Base-by-base conservation (phyloP, 2,888 invertebrate genomes). In the Chaetogeoica ovagalla region DNA sequence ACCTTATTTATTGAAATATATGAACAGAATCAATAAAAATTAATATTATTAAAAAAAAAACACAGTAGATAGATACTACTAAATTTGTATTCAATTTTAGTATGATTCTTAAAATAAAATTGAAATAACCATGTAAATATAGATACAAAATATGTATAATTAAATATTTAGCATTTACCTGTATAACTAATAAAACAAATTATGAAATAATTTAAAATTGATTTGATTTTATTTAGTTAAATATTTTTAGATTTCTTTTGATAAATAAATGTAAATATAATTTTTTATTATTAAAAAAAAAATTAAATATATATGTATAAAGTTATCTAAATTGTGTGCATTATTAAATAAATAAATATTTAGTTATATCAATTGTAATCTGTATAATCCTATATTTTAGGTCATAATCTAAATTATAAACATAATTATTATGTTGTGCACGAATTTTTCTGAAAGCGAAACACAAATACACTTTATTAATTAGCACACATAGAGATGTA, bases 351-450 rank as follows among this genome's bases (percentile, higher is more conserved):
- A 55, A 19, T 19, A 55, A 19, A 19, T 8, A 55, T 19, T 55
- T 19, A 55, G 19, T 4, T 55, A 55, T 55, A 55, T 59, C 48
- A 48, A 48, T 3, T 48, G 48, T 13, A 48, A 48, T 48, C 13
- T 11, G 11, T 48, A 48, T 48, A 11, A 13, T 3, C 15, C 11
- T 8, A 48, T 48, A 48, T 1, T 9, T 48, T 48, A 48, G 1
- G 48, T 48, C 3, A 48, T 13, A 48, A 7, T 48, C 13, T 13
- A 69, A 55, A 15, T 52, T 69, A 69, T 5, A 68, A 68, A 52
- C 17, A 68, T 48, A 69, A 69, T 69, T 52, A n/a, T 52, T 52
- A 69, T 55, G 23, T 23, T 5, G 52, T 68, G 15, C 52, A 52
- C 52, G 30, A 4, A 66, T 52, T 52, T 69, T 69, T 23, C 4